phyloP scores from a whole-genome alignment of 64 coral and sea anemone species.

The Montipora capricornis region DNA sequence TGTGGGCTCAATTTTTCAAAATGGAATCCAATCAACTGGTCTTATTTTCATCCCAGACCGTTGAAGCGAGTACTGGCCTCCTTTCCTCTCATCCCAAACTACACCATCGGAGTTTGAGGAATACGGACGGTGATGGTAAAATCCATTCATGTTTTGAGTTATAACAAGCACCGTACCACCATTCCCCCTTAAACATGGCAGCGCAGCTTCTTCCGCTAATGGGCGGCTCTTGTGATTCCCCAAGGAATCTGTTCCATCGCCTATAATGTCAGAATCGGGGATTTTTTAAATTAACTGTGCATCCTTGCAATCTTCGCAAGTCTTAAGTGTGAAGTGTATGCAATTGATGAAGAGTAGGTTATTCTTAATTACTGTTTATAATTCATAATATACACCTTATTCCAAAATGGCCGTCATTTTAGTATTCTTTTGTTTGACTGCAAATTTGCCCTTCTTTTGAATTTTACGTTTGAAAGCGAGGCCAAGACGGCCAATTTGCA shows the following conservation, averaged over 20 bases:
- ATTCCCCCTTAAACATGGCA: conserved; percentile 24
- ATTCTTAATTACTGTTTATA: too few species aligned
- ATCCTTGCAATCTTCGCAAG: too few species aligned
- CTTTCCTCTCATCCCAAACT: conserved; percentile 59
- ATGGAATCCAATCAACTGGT: conserved; percentile 32
- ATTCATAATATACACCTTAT: too few species aligned
- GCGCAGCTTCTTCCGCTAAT: conserved; percentile 47
- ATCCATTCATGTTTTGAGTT: conserved; percentile 53
- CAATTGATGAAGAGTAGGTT: too few species aligned
- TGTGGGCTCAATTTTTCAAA: too few species aligned
- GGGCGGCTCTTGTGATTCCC: conserved; percentile 37
- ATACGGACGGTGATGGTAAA: conserved; percentile 43
- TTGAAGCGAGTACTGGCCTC: conserved; percentile 61
- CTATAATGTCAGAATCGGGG: neutral
- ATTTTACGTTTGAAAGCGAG: too few species aligned
- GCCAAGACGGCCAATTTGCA: too few species aligned
- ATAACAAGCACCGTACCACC: conserved; percentile 67
- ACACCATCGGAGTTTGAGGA: conserved; percentile 29
- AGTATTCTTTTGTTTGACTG: too few species aligned
- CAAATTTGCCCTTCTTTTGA: too few species aligned
- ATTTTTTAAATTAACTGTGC: too few species aligned
- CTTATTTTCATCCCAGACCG: conserved; percentile 72
- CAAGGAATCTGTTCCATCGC: conserved; percentile 51
- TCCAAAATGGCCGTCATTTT: too few species aligned
- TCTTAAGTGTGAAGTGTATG: too few species aligned